Evolutionary conservation across 2,888 invertebrate species (phyloP).

Genomic region (Lasioglossum oenotherae): DNA sequence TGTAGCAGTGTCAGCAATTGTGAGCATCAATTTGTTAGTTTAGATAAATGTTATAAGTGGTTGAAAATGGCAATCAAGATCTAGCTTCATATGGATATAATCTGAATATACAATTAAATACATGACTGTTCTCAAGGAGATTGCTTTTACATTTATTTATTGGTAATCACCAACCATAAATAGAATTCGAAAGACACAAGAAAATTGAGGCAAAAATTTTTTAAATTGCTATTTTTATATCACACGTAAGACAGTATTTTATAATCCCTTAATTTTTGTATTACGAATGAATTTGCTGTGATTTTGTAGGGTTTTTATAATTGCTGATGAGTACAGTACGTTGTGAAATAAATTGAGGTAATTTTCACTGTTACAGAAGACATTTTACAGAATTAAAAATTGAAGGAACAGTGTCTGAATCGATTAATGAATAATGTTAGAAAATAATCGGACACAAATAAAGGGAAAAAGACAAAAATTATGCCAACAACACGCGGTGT

Average conservation of each 20-base stretch:
- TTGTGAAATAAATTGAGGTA: background rate
- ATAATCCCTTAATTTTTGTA: background rate
- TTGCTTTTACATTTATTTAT: background rate
- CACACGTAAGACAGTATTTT: background rate
- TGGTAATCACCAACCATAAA: background rate
- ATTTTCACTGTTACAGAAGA: background rate
- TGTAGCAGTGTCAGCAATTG: background rate
- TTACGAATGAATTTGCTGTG: background rate
- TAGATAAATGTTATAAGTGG: background rate
- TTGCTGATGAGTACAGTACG: background rate
- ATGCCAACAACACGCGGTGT: constrained; percentile 16
- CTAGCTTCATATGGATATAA: background rate
- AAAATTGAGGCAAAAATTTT: background rate
- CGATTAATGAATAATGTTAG: background rate
- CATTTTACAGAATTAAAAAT: background rate
- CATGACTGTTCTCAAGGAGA: background rate
- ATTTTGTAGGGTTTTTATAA: background rate
- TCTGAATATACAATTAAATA: background rate
- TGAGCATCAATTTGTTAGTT: background rate
- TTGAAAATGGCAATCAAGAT: background rate
- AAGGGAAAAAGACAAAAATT: background rate
- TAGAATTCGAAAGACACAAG: background rate
- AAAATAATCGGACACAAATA: background rate
- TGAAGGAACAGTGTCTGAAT: background rate
- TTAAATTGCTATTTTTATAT: background rate